Conservation (phyloP, 1,140 invertebrate genomes). For the Brachionus sp. region DNA sequence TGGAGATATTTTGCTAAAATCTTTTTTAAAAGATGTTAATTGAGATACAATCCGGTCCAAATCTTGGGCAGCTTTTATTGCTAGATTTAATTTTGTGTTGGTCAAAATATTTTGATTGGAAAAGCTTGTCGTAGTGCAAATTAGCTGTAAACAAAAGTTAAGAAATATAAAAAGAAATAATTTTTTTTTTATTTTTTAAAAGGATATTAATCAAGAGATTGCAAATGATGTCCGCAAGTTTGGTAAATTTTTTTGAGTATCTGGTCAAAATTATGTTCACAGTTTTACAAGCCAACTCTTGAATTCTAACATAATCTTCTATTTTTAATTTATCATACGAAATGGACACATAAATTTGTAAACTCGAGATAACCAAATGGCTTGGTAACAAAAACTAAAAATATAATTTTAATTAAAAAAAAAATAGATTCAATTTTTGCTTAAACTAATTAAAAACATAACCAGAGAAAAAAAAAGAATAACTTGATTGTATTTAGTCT, state of each 20-base stretch:
- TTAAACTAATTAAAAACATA: no score
- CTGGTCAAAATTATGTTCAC: constrained; percentile 28
- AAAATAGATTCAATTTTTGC: no score
- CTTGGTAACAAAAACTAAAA: constrained; percentile 36
- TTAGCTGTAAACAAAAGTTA: constrained; percentile 41
- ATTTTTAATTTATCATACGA: not conserved
- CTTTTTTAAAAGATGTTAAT: constrained; percentile 12
- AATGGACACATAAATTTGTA: constrained; percentile 30
- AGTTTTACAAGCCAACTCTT: constrained; percentile 29
- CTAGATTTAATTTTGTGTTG: not conserved
- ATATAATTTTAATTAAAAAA: not conserved
- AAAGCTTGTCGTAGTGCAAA: not conserved
- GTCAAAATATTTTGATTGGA: not conserved
- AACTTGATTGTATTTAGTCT: no score
- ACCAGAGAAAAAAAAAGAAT: no score
- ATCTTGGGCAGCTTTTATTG: constrained; percentile 42
- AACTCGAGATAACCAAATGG: constrained; percentile 22
- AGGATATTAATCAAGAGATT: constrained; percentile 42
- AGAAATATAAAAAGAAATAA: not conserved
- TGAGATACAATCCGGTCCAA: constrained; percentile 32
- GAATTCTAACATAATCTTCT: constrained; percentile 8
- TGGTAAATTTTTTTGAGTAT: constrained; percentile 42
- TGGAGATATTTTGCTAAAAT: constrained; percentile 32
- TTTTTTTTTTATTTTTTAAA: not conserved
- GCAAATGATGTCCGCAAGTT: constrained; percentile 16